Base-by-base conservation (phyloP, 2,113 vertebrate species). In the Pungitius pungitius region DNA sequence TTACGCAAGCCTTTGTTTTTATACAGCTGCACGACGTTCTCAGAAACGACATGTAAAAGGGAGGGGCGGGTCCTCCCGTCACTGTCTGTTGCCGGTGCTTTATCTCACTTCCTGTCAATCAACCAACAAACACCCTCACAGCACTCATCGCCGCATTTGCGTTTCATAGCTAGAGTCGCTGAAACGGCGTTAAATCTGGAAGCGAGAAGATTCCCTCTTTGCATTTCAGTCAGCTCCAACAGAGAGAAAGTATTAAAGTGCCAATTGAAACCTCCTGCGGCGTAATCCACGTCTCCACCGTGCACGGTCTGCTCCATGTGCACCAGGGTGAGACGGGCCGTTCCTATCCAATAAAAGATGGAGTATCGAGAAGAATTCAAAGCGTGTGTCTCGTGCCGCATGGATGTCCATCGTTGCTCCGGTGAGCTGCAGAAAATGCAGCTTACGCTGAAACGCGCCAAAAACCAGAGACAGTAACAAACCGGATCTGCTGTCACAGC, bases 401-500 rank as follows among this genome's bases (percentile, higher is more conserved):
- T 26, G 57, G 43, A 39, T 40, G 13, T 33, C 14, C 14, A 15
- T 66, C 43, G 35, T 12, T n/a, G n/a, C 6, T 11, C 35, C 63
- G n/a, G 27, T 39, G 8, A 8, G 43, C 37, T 45, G 55, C 33
- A 9, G 8, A 74, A 8, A 51, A 57, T 20, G 17, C 42, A 42
- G 47, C n/a, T n/a, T n/a, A n/a, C n/a, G n/a, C n/a, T n/a, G n/a
- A n/a, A n/a, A n/a, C n/a, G n/a, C n/a, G n/a, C n/a, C n/a, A n/a
- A 33, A 55, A 56, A 56, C 60, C 24, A 12, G 2, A 37, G 24
- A 24, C 45, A 33, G 45, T 69, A 12, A 20, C 22, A 27, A 64
- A 45, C 70, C 52, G 57, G 75, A 70, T 45, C 37, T 42, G 20
- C 71, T 74, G 77, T 74, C 84, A 43, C 11, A 73, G 55, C 42